These are phyloP conservation scores for Noctua fimbriata DNA, from an alignment of 2,888 invertebrate species.

Conservation along the genomic window DNA sequence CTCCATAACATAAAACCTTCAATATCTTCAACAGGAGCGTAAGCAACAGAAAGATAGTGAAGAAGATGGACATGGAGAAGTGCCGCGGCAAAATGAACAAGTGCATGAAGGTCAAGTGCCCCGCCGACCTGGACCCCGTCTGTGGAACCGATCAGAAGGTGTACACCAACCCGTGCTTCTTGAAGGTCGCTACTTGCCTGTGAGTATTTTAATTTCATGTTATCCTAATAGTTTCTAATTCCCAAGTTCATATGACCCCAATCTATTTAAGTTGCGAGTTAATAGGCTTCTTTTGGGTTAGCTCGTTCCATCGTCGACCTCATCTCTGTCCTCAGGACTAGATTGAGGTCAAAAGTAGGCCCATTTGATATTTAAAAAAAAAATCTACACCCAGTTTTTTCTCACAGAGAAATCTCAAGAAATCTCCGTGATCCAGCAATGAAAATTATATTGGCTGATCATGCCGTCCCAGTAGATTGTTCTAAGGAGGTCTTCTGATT, in stretches of 20 bases:
- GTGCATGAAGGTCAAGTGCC: constrained; percentile 94
- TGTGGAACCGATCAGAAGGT: constrained; percentile 97
- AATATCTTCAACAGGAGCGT: constrained; percentile 76
- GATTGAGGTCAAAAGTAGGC: too few species aligned
- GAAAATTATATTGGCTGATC: not conserved
- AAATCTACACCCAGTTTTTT: not conserved
- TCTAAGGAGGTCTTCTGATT: not conserved
- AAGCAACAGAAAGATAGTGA: constrained; percentile 91
- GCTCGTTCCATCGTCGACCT: too few species aligned
- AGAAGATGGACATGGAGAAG: constrained; percentile 94
- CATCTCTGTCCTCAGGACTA: too few species aligned
- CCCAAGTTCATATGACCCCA: too few species aligned
- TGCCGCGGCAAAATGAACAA: constrained; percentile 93
- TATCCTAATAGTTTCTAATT: constrained; percentile 4
- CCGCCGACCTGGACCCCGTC: constrained; percentile 93
- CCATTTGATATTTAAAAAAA: too few species aligned
- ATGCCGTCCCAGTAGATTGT: not conserved
- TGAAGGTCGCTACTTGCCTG: constrained; percentile 96
- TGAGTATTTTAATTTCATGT: constrained; percentile 86
- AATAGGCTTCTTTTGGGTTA: too few species aligned
- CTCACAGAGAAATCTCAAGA: not conserved
- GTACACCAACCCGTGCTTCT: constrained; percentile 95
- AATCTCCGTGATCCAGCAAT: not conserved
- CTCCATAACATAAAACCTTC: not conserved
- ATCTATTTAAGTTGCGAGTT: too few species aligned